These are phyloP conservation scores for Neoitamus cyanurus DNA, from an alignment of 2,888 invertebrate genomes.

Conservation along the genomic window DNA sequence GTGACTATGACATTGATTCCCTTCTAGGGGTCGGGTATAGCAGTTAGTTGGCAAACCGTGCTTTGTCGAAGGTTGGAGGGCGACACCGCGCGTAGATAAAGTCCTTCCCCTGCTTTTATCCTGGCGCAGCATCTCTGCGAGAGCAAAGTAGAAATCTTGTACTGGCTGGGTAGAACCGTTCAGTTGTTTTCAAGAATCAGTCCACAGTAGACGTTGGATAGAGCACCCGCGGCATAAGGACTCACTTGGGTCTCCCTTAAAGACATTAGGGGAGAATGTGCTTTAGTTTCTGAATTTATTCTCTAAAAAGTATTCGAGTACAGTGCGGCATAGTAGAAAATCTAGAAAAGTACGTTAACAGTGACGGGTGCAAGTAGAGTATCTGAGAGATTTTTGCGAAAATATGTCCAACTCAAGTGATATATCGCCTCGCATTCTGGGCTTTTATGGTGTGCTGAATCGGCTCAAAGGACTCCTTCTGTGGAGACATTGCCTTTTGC, in stretches of 20 bases:
- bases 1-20: neutral
- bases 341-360: neutral
- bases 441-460: neutral
- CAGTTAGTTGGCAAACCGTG: neutral
- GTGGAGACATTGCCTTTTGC: neutral
- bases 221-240: neutral
- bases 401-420: conserved; percentile 1
- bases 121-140: conserved; percentile 32
- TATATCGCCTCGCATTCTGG: neutral
- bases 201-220: neutral
- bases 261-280: neutral
- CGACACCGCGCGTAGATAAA: conserved; percentile 21
- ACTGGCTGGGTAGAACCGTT: neutral
- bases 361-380: neutral
- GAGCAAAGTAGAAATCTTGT: conserved; percentile 4
- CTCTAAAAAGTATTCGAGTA: neutral
- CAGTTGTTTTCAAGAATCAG: conserved; percentile 42
- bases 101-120: conserved; percentile 24
- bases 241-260: neutral
- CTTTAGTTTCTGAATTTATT: neutral
- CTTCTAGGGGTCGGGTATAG: neutral
- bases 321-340: neutral
- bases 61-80: neutral
- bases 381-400: neutral
- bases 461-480: neutral